These are phyloP conservation scores for Bugulina stolonifera DNA, from an alignment of 2,888 invertebrate species.

Conservation along the genomic window DNA sequence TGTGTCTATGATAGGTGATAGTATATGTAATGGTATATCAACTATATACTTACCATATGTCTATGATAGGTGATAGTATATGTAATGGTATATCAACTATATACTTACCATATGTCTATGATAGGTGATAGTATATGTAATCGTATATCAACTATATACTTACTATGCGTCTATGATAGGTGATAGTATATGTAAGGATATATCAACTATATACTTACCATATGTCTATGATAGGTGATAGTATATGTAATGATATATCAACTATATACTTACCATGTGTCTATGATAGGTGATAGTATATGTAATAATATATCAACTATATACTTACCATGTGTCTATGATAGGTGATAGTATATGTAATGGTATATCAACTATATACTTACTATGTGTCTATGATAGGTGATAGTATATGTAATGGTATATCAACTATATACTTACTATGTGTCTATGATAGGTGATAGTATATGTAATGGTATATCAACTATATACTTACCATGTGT, in stretches of 20 bases:
- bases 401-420: constrained; percentile 71
- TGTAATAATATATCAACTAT: constrained; percentile 68
- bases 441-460: constrained; percentile 77
- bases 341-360: constrained; percentile 69
- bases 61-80: constrained; percentile 74
- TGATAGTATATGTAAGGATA: constrained; percentile 71
- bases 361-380: constrained; percentile 69
- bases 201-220: constrained; percentile 62
- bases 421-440: constrained; percentile 62
- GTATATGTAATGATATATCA: constrained; percentile 65
- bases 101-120: constrained; percentile 63
- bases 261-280: constrained; percentile 65
- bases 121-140: constrained; percentile 69
- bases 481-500: constrained; percentile 65
- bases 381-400: constrained; percentile 67
- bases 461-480: constrained; percentile 65
- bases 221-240: constrained; percentile 77
- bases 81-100: constrained; percentile 68
- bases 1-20: constrained; percentile 77
- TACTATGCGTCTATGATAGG: constrained; percentile 67
- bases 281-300: constrained; percentile 74
- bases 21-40: constrained; percentile 65
- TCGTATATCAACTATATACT: constrained; percentile 69
- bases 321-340: constrained; percentile 63
- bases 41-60: constrained; percentile 65